A percentile compares a stretch with the other conserved stretches of the same genome.
These are phyloP conservation scores for Geodia barretti DNA, from an alignment of 37 sponge, comb jelly and placozoan genomes.

Conservation along the genomic window DNA sequence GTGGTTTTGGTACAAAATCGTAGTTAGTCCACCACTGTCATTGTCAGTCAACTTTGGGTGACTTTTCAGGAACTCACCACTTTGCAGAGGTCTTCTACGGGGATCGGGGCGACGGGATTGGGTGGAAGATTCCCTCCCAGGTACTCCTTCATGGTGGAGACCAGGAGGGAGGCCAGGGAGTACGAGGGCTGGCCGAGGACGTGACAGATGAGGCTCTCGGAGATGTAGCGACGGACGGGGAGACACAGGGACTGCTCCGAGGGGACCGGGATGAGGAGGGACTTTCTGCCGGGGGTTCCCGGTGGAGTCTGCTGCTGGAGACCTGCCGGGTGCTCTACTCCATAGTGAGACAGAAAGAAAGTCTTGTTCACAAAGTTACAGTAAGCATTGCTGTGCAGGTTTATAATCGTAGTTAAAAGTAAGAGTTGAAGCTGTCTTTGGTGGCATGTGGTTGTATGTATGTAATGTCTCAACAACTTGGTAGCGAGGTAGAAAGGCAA, in stretches of 20 bases:
- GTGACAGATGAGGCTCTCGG: slow-evolving; percentile 74
- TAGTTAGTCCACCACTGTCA: too few species aligned
- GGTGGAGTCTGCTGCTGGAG: slow-evolving; percentile 41
- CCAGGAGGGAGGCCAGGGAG: slow-evolving; percentile 66
- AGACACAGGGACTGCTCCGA: slow-evolving; percentile 55
- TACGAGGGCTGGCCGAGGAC: slow-evolving; percentile 79
- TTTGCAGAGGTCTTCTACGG: slow-evolving; percentile 75
- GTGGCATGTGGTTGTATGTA: background rate
- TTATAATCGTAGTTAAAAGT: too few species aligned
- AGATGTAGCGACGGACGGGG: slow-evolving; percentile 75
- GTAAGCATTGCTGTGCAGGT: too few species aligned
- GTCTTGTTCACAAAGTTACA: too few species aligned
- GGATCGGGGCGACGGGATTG: slow-evolving; percentile 23
- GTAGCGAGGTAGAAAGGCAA: too few species aligned
- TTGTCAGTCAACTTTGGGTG: too few species aligned
- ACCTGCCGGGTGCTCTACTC: background rate
- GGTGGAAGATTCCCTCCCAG: slow-evolving; percentile 48
- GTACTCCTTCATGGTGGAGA: slow-evolving; percentile 55
- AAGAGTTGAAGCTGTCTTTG: too few species aligned
- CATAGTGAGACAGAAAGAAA: background rate
- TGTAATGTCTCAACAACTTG: too few species aligned
- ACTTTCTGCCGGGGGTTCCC: slow-evolving; percentile 39
- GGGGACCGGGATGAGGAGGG: slow-evolving; percentile 47
- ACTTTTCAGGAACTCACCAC: slow-evolving; percentile 29
- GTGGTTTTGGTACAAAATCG: too few species aligned